Evolutionary conservation across 1,140 invertebrate genomes (phyloP), one percentile per base, ranked within the genome.

Genomic region (Drosophila rufa): DNA sequence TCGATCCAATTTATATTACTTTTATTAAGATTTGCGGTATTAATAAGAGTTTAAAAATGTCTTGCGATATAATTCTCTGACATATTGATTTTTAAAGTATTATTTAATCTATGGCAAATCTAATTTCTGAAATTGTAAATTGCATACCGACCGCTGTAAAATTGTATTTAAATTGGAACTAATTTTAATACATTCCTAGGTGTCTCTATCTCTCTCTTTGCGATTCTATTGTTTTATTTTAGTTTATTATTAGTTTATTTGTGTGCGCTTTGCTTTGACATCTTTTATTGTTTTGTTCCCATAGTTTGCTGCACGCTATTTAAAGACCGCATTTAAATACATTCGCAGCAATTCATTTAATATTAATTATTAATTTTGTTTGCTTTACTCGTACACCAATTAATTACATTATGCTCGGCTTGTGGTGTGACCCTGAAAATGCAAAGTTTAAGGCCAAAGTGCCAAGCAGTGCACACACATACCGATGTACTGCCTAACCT

Each of bases 221-320:
- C 15, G 50, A 42, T 25, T 58, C 19, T 46, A 71, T 50, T 79
- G 60, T 59, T 62, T 48, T 62, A 42, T 66, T 82, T 60, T 45
- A 66, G 22, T 58, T 66, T 60, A 33, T 51, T 66, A 79, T 60
- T 45, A 66, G 22, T 58, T 66, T 60, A 33, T 51, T 25, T 53
- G 36, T 70, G 50, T 71, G 46, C 33, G 2, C 48, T 60, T 74
- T 9, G 64, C 66, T 69, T 70, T 79, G 53, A 68, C 79, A 64
- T 79, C n/a, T 82, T 79, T 75, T 77, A 57, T 79, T 64, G 75
- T 30, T 58, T 36, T 40, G n/a, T 64, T 79, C 76, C 59, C 76
- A 79, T 65, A 71, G 64, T 79, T 79, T 71, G 67, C 75, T 65
- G 76, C 76, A 79, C 76, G 76, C 76, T 73, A 79, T 79, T 79